Evolutionary conservation across 2,113 vertebrate genomes (phyloP).

Genomic region (Gnathonemus echidnorhynchus): DNA sequence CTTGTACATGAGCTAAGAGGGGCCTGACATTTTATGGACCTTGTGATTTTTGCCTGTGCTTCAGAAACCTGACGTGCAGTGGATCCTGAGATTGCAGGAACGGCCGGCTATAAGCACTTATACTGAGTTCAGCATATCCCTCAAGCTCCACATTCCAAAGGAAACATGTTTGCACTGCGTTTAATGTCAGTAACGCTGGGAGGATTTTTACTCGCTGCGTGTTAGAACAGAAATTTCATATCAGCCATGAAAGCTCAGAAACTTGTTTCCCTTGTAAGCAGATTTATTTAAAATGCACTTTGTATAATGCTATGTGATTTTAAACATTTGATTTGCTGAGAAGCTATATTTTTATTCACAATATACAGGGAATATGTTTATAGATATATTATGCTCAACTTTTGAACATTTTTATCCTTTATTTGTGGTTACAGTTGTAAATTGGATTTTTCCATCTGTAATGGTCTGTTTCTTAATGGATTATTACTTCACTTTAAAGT

Average conservation of each 20-base stretch:
- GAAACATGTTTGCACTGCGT: constrained; percentile 5
- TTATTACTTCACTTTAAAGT: neutral
- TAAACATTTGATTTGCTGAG: neutral
- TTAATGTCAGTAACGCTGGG: neutral
- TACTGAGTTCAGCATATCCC: neutral
- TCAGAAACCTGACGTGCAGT: neutral
- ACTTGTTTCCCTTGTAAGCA: neutral
- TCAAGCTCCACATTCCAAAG: neutral
- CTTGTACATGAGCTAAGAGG: neutral
- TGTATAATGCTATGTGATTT: neutral
- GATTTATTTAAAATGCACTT: neutral
- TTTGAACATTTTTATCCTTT: neutral
- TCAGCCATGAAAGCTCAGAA: neutral
- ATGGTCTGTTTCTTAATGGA: neutral
- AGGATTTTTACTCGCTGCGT: neutral
- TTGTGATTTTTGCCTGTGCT: neutral
- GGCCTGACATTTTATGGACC: neutral
- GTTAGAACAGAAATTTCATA: neutral
- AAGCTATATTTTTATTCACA: neutral
- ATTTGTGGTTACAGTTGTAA: neutral
- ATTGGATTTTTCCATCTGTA: neutral
- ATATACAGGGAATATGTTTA: neutral
- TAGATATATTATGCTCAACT: neutral
- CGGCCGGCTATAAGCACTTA: neutral
- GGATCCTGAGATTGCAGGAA: neutral